Base-by-base conservation (phyloP, 2,888 invertebrate genomes). In the Pterostichus madidus region DNA sequence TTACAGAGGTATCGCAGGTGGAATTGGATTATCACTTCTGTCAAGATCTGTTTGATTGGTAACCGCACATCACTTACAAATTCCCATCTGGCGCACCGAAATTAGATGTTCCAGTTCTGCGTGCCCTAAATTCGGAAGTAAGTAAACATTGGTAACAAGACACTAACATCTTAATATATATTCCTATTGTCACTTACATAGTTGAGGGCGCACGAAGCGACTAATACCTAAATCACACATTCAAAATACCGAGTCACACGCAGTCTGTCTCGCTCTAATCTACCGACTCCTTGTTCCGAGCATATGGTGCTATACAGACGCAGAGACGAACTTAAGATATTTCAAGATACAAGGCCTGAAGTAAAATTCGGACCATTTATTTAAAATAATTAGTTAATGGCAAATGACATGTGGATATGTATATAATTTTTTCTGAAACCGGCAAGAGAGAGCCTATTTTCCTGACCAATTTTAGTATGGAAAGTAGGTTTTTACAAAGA, bases 161-260 rank as follows among this genome's bases (percentile, higher is more conserved):
- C 49, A 49, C 49, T 49, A 49, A 49, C 49, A 49, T 49, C 49
- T 49, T 49, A 49, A 49, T 49, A 49, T 49, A 49, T 49, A 49
- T 49, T 49, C 49, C 5, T 49, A 49, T 49, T 49, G 49, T 49
- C 49, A 49, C 49, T 49, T 49, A 49, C 49, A 49, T 49, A 11
- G 49, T 49, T 49, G n/a, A 13, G 49, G 11, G 49, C 11, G n/a
- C 49, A n/a, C 49, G 49, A 49, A 49, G 2, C 49, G 49, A n/a
- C 49, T 49, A 49, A 49, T 49, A 49, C 0, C 49, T 49, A 49
- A 49, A 49, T 49, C 49, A 49, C 49, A 49, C 49, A 49, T 49
- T 49, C 49, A 49, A 49, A 49, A 49, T 13, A 49, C 49, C 49
- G 49, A 49, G 11, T 49, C 49, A 49, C n/a, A 49, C 49, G 13